phyloP scores from a whole-genome alignment of 2,113 vertebrate genomes.

The Aspidoscelis tigris region DNA sequence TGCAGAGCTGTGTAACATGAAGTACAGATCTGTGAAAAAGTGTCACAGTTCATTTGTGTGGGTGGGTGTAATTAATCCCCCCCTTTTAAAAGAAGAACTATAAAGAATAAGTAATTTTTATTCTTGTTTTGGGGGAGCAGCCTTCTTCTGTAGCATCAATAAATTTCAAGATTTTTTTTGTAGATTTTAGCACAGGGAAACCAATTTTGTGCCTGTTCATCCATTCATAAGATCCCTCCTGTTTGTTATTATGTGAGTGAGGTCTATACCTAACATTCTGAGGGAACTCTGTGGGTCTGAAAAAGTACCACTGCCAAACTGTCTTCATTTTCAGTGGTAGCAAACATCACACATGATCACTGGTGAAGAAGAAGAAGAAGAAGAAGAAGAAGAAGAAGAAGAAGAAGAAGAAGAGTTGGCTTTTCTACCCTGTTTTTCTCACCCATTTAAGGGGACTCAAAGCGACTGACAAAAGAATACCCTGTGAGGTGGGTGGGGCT shows the following conservation, averaged over 20 bases:
- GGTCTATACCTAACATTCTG: no score
- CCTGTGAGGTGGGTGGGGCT: no score
- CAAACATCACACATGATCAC: no score
- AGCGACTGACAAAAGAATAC: no score
- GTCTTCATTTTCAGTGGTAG: no score
- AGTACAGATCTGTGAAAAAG: neutral
- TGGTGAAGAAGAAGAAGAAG: no score
- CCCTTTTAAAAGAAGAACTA: neutral
- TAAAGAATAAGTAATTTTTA: neutral
- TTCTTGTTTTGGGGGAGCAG: neutral
- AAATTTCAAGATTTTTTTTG: neutral
- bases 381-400: no score
- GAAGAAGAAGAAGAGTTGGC: no score
- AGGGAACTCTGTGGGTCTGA: no score
- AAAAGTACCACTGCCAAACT: no score
- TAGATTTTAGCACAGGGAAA: neutral
- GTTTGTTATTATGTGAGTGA: neutral
- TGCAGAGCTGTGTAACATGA: slow-evolving; percentile 19
- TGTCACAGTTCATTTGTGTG: neutral
- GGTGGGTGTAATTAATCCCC: neutral
- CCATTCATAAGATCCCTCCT: neutral
- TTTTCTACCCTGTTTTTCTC: no score
- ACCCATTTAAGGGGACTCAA: no score
- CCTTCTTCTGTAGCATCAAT: neutral
- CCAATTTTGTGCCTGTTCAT: neutral